A percentile compares a stretch with the other conserved stretches of the same genome.
Evolutionary conservation across 2,888 invertebrate species (phyloP).

Genomic region (Drosophila emarginata): DNA sequence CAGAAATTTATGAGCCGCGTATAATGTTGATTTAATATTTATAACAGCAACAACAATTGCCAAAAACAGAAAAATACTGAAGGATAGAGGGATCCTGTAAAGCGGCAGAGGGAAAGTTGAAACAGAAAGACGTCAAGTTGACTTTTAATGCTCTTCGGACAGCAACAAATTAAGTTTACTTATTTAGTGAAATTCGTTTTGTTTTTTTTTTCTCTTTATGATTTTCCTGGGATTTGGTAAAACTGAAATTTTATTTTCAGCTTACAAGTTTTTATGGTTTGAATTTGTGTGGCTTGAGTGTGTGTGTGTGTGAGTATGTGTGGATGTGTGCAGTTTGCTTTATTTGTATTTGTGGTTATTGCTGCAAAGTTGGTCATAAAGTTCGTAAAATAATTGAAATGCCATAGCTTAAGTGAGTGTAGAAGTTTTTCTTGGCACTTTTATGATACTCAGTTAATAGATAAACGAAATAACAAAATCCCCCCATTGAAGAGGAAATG

Average conservation of each 20-base stretch:
- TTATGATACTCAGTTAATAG: not conserved
- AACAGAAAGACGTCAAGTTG: constrained; percentile 31
- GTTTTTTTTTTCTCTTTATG: constrained; percentile 28
- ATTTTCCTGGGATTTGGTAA: constrained; percentile 24
- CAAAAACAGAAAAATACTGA: constrained; percentile 22
- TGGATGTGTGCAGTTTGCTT: constrained; percentile 5
- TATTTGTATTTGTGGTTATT: constrained; percentile 11
- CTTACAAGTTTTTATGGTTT: constrained; percentile 45
- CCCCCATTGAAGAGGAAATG: not conserved
- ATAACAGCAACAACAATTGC: constrained; percentile 52
- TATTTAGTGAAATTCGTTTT: constrained; percentile 48
- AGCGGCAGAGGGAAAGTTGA: not conserved
- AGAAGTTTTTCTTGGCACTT: constrained; percentile 24
- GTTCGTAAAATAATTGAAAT: constrained; percentile 59
- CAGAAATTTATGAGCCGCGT: constrained; percentile 61
- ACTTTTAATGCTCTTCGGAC: constrained; percentile 37
- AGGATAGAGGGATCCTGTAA: not conserved
- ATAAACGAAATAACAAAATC: not conserved
- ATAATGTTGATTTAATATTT: constrained; percentile 71
- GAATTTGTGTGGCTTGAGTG: not conserved
- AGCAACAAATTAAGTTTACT: constrained; percentile 46
- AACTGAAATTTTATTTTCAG: constrained; percentile 44
- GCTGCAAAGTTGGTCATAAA: constrained; percentile 45
- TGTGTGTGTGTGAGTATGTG: not conserved
- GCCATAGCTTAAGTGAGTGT: constrained; percentile 40